Evolutionary conservation across 2,888 invertebrate species (phyloP).

Genomic region (Dorcus parallelipipedus): DNA sequence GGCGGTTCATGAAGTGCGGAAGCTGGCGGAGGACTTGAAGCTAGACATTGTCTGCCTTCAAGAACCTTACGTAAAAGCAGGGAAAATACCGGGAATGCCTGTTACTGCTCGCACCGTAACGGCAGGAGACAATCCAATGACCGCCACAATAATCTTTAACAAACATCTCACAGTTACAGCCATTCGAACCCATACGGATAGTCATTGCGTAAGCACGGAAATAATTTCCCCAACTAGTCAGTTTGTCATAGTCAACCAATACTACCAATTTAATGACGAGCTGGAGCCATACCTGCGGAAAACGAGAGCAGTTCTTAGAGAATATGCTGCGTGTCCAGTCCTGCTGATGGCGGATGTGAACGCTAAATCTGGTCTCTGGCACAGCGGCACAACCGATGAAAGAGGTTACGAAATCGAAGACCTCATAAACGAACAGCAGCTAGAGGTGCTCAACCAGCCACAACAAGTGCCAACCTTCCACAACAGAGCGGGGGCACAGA

Average conservation of each 20-base stretch:
- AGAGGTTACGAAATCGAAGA: constrained; percentile 3
- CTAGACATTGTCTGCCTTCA: no score
- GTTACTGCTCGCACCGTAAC: no score
- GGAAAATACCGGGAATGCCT: no score
- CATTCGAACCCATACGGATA: not conserved
- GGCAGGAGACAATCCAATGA: no score
- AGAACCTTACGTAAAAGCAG: no score
- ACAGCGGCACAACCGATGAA: not conserved
- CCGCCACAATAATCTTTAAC: no score
- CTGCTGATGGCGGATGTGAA: constrained; percentile 9
- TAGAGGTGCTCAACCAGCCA: constrained; percentile 1
- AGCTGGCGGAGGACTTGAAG: no score
- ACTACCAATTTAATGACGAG: constrained; percentile 5
- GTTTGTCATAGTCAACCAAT: not conserved
- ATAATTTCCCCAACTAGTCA: not conserved
- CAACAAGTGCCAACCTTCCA: not conserved
- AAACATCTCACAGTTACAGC: not conserved
- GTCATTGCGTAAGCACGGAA: not conserved
- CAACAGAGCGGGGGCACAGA: not conserved
- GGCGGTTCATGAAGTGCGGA: no score
- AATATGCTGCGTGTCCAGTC: not conserved
- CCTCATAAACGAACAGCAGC: not conserved
- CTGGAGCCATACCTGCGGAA: not conserved
- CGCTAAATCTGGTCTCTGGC: not conserved
- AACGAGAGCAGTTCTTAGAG: not conserved